Evolutionary conservation across 2,888 invertebrate species (phyloP).

Genomic region (Pammene aurita): DNA sequence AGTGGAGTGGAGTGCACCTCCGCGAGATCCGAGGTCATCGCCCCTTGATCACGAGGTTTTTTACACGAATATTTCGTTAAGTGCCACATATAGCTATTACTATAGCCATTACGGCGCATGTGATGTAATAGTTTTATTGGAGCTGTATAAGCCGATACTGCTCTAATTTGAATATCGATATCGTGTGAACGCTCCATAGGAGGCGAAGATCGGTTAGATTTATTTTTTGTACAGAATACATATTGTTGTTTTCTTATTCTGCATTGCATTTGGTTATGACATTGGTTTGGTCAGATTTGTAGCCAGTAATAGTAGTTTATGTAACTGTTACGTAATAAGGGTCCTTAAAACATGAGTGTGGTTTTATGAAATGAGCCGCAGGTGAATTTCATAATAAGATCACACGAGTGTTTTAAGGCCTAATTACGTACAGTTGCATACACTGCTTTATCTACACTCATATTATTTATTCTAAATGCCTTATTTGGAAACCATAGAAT

Average conservation of each 20-base stretch:
- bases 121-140: slow-evolving; percentile 40
- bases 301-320: too few species aligned
- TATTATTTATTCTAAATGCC: too few species aligned
- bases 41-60: slow-evolving; percentile 37
- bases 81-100: slow-evolving; percentile 39
- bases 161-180: slow-evolving; percentile 39
- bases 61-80: slow-evolving; percentile 41
- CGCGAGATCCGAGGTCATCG: slow-evolving; percentile 27
- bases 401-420: too few species aligned
- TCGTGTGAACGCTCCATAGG: slow-evolving; percentile 18
- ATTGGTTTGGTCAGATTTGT: too few species aligned
- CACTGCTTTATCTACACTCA: too few species aligned
- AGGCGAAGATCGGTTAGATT: slow-evolving; percentile 1
- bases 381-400: too few species aligned
- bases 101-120: slow-evolving; percentile 16
- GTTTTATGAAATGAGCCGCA: too few species aligned
- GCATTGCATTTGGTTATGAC: not conserved
- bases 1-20: slow-evolving; percentile 19
- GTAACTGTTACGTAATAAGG: too few species aligned
- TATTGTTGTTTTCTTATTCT: not conserved
- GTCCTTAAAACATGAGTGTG: too few species aligned
- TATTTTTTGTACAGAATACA: not conserved
- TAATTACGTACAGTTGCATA: too few species aligned
- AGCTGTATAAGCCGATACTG: slow-evolving; percentile 36
- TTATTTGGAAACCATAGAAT: too few species aligned